phyloP scores from a whole-genome alignment of 2,888 invertebrate genomes.

The Patella ulyssiponensis region DNA sequence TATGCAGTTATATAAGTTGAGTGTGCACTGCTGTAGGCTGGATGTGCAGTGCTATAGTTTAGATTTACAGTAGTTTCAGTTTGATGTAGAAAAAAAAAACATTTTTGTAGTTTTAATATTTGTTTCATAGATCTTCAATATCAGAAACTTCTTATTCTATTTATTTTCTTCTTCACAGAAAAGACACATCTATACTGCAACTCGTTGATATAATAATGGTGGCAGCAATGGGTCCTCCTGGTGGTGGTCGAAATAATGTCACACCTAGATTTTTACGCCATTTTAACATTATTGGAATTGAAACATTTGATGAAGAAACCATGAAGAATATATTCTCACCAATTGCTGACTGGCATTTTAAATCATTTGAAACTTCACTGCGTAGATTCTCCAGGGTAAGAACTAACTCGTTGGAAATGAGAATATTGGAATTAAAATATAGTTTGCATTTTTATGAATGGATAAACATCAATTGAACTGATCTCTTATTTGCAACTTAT shows the following conservation, averaged over 20 bases:
- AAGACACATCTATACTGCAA: conserved; percentile 67
- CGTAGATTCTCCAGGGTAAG: conserved; percentile 67
- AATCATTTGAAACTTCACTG: conserved; percentile 63
- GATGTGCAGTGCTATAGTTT: too few species aligned
- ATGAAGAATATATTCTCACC: conserved; percentile 71
- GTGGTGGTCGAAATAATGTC: conserved; percentile 70
- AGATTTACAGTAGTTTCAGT: too few species aligned
- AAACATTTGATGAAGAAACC: conserved; percentile 70
- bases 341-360: conserved; percentile 72
- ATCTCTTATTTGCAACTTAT: too few species aligned
- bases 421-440: too few species aligned
- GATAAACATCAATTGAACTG: too few species aligned
- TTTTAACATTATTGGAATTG: conserved; percentile 70
- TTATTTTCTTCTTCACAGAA: conserved; percentile 47
- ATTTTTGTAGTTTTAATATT: too few species aligned
- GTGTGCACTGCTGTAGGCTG: too few species aligned
- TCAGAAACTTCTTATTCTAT: too few species aligned
- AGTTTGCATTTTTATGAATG: too few species aligned
- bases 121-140: too few species aligned
- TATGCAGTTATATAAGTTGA: too few species aligned
- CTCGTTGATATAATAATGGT: conserved; percentile 68
- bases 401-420: neutral
- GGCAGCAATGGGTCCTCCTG: conserved; percentile 71
- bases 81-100: too few species aligned
- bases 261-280: conserved; percentile 70